Percentiles rank a stretch among this genome's conserved stretches.
Conservation (phyloP, 2,888 invertebrate species). For the Nephrotoma guestfalica region DNA sequence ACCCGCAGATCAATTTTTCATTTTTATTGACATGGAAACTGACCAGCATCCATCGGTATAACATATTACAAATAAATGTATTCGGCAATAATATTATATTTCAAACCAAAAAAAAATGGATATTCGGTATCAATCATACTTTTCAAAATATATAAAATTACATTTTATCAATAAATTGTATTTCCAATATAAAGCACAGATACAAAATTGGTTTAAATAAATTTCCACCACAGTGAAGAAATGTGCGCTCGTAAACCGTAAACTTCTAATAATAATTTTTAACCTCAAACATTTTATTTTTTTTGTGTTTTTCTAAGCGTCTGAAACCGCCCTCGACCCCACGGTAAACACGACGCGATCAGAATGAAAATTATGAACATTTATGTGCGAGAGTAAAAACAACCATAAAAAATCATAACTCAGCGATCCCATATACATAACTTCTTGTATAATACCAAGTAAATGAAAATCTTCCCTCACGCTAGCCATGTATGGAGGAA, state of each 20-base stretch:
- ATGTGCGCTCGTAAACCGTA: not conserved
- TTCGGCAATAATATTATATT: not conserved
- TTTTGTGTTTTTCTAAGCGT: not conserved
- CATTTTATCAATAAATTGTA: not conserved
- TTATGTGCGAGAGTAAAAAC: not conserved
- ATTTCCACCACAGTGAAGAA: not conserved
- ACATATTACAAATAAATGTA: not conserved
- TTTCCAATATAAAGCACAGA: not conserved
- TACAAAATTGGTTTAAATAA: not conserved
- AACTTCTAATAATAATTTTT: not conserved
- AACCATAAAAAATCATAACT: not conserved
- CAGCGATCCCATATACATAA: not conserved
- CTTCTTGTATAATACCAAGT: not conserved
- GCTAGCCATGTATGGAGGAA: not conserved
- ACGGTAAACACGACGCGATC: not conserved
- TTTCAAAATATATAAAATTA: not conserved
- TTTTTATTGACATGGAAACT: not conserved
- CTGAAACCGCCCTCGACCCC: not conserved
- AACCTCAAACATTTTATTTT: not conserved
- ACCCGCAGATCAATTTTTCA: not conserved
- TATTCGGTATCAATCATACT: not conserved
- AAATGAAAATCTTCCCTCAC: not conserved
- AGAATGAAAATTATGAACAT: not conserved
- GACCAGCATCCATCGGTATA: not conserved
- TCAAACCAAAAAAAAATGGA: not conserved